Evolutionary conservation across 30 jellyfish, hydroid and myxozoan genomes (phyloP), one percentile per base, ranked within the genome.

Genomic region (Aurelia aurita): DNA sequence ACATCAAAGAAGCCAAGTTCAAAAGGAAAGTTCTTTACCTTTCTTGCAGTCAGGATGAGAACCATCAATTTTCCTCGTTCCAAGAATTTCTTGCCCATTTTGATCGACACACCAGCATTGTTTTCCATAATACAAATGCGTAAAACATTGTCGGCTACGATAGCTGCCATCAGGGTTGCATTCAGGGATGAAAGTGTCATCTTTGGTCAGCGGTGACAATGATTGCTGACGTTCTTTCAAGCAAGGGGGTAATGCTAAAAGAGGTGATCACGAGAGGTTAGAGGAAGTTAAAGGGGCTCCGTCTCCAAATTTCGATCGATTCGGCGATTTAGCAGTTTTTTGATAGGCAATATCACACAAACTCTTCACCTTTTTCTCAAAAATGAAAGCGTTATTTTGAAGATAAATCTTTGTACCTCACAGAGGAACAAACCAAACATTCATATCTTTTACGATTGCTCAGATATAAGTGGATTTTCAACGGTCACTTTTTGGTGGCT

Each of bases 81-180:
- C 99, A 45, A 94, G 96, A 64, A 94, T 83, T 83, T 94, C 99
- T 63, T 86, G 97, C 1, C 99, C 99, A 69, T 64, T 75, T 69
- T 88, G 92, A 58, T 94, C 99, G 3, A 94, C 99, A 58, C 99
- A 94, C 99, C 99, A 94, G 77, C 99, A 94, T 57, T 94, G 99
- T 34, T 94, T 94, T 12, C 99, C 99, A 65, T 94, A 94, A 60
- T 80, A 89, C 88, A 94, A 66, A 54, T 94, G 99, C 14, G 97
- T 88, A 57, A 94, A 94, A 58, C 99, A 94, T 63, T 94, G 99
- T 39, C 99, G 80, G 74, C 89, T 79, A 59, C 94, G 95, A 69
- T 88, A 94, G 16, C 97, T 55, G 32, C 99, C 99, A 80, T 94
- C 99, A 39, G 91, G 80, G 67, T 94, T 94, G 90, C 99, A 94